These are phyloP conservation scores for Xestoiulus laeticollis DNA, from an alignment of 2,888 invertebrate species.

Conservation along the genomic window DNA sequence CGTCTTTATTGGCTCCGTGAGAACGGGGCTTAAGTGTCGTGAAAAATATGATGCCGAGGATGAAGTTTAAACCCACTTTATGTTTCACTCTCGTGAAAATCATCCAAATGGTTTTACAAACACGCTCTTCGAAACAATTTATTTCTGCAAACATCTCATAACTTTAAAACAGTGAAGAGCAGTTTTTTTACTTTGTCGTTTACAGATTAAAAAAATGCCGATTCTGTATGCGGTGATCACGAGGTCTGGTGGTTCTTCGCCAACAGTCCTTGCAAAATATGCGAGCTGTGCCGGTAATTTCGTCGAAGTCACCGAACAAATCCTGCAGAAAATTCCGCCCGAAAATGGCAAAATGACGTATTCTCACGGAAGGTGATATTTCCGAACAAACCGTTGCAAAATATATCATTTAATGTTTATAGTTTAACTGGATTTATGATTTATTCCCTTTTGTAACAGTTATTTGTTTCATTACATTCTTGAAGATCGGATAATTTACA, in stretches of 20 bases:
- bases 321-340: conserved; percentile 85
- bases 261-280: conserved; percentile 81
- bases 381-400: too few species aligned
- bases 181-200: background rate
- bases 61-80: too few species aligned
- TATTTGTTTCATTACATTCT: conserved; percentile 92
- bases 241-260: conserved; percentile 75
- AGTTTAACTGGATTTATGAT: background rate
- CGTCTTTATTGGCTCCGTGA: too few species aligned
- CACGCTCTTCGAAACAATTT: too few species aligned
- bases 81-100: too few species aligned
- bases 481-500: conserved; percentile 86
- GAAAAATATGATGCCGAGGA: too few species aligned
- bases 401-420: background rate
- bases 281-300: conserved; percentile 95
- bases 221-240: conserved; percentile 90
- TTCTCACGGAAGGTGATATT: conserved; percentile 75
- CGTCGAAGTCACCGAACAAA: conserved; percentile 91
- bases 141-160: too few species aligned
- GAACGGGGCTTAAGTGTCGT: too few species aligned
- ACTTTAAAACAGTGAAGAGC: too few species aligned
- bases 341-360: conserved; percentile 92
- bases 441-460: conserved; percentile 65
- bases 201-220: conserved; percentile 75
- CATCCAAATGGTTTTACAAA: too few species aligned